Evolutionary conservation across 2,888 invertebrate species (phyloP).

Genomic region (Lagria hirta): DNA sequence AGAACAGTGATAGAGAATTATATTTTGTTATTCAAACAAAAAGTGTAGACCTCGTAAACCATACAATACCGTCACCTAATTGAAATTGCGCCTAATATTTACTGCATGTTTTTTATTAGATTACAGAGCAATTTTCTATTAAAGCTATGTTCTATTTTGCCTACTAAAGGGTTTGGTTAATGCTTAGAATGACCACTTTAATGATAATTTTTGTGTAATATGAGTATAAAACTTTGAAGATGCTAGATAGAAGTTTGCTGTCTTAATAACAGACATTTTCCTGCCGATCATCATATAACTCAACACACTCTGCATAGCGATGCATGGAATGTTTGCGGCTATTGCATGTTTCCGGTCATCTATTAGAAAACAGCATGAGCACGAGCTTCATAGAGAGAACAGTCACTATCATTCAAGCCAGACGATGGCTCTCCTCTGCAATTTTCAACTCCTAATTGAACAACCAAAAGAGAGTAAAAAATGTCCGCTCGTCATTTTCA

Average conservation of each 20-base stretch:
- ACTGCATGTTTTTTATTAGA: too few relatives aligned
- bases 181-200: too few relatives aligned
- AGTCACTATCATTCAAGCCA: constrained; percentile 23
- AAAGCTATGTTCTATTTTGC: too few relatives aligned
- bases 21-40: too few relatives aligned
- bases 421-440: constrained; percentile 17
- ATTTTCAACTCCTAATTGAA: constrained; percentile 19
- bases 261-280: constrained; percentile 20
- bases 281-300: constrained; percentile 28
- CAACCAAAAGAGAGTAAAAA: constrained; percentile 15
- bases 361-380: constrained; percentile 25
- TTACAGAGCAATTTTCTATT: too few relatives aligned
- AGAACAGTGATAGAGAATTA: too few relatives aligned
- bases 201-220: constrained; percentile 2
- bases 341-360: constrained; percentile 34
- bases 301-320: constrained; percentile 33
- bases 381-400: constrained; percentile 12
- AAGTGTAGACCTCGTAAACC: too few relatives aligned
- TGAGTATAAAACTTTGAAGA: not conserved
- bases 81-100: too few relatives aligned
- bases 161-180: too few relatives aligned
- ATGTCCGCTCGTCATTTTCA: constrained; percentile 12
- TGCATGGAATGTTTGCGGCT: constrained; percentile 29
- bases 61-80: too few relatives aligned
- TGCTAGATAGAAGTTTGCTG: not conserved